A percentile compares a stretch with the other conserved stretches of the same genome.
Evolutionary conservation across 2,113 vertebrate species (phyloP).

Genomic region (Fulica atra): DNA sequence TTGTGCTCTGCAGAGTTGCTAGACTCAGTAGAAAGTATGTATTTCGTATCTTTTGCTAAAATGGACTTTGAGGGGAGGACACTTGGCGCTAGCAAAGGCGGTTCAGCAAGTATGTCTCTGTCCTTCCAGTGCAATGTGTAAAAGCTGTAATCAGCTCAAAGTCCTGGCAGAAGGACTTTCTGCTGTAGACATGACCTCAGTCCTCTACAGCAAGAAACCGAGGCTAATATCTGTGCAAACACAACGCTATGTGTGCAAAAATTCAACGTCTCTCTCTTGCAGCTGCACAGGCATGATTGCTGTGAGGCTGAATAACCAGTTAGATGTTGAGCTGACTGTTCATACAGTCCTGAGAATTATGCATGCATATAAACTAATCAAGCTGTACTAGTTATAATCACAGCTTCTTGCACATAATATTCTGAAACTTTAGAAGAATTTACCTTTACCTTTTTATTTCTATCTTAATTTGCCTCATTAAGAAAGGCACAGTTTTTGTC

Average conservation of each 20-base stretch:
- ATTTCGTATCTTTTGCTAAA: background rate
- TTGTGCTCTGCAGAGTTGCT: background rate
- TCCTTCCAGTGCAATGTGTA: background rate
- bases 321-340: background rate
- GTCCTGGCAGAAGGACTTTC: slow-evolving; percentile 15
- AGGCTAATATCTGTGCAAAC: background rate
- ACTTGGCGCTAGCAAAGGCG: background rate
- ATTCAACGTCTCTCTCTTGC: background rate
- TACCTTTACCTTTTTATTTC: background rate
- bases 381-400: background rate
- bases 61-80: background rate
- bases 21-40: background rate
- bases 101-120: background rate
- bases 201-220: background rate
- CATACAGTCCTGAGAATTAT: background rate
- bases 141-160: background rate
- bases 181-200: slow-evolving; percentile 56
- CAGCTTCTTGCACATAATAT: background rate
- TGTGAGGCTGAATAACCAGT: background rate
- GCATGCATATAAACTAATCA: background rate
- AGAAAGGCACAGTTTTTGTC: background rate
- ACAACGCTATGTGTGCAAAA: background rate
- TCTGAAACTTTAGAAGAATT: background rate
- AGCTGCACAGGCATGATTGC: background rate
- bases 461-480: background rate